Evolutionary conservation across 2,113 vertebrate species (phyloP), one percentile per base, ranked within the genome.

Genomic region (Athene cunicularia): DNA sequence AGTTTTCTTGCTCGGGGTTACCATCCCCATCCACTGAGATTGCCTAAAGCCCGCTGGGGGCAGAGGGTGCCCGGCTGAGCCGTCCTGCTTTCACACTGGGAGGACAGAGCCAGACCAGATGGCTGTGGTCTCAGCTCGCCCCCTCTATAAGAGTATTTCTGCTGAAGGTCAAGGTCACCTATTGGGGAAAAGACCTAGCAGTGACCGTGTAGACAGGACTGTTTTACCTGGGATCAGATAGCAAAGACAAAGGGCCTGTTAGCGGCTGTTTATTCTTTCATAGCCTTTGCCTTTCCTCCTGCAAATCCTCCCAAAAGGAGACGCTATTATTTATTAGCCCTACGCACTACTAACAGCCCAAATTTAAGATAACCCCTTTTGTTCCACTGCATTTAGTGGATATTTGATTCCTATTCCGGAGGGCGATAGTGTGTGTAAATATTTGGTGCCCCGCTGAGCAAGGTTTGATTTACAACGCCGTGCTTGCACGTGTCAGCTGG

Each of bases 341-440:
- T 1, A 5, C 28, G 60, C 9, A 4, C 71, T 39, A 18, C 77
- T 62, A 67, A 43, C 41, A 60, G 80, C 77, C 68, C 7, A 4
- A 58, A 4, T 86, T 27, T 39, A 26, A 80, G 95, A 95, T 94
- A 95, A 95, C 47, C 55, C 71, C 70, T 64, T 87, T 93, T 95
- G 86, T 96, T 86, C 96, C 37, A 5, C 20, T 5, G 12, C 66
- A 7, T 70, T 82, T 20, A 18, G 5, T 28, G 88, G 72, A 2
- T 63, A 11, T 81, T 77, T 83, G 35, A 23, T 55, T 62, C 58
- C 82, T 30, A 4, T 64, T 80, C 39, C 37, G 64, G 43, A 50
- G 60, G 63, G 77, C 3, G 88, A 93, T 28, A 58, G 27, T 0
- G 4, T 58, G 28, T 58, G 94, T 73, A 77, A 98, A 97, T 95